Conservation (phyloP, 2,113 vertebrate species). For the Ahaetulla prasina region DNA sequence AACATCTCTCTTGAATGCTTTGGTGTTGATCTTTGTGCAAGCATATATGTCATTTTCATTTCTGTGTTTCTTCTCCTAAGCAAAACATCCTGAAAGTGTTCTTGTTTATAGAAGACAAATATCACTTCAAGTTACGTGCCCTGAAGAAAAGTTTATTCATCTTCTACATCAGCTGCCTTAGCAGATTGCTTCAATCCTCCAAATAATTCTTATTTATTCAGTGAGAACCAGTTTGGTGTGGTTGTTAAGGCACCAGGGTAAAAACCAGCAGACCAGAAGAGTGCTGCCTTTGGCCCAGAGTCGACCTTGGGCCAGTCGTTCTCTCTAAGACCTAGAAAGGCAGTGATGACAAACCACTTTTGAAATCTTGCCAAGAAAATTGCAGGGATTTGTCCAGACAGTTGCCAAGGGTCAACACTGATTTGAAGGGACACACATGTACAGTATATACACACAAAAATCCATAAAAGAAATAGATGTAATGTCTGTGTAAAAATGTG, state of each 20-base stretch:
- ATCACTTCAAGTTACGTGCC: conserved; percentile 40
- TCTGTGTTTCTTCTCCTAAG: conserved; percentile 45
- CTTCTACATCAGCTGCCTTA: conserved; percentile 49
- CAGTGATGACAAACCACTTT: background rate
- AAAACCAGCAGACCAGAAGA: background rate
- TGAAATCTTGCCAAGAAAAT: background rate
- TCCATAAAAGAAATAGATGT: background rate
- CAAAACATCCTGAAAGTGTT: conserved; percentile 48
- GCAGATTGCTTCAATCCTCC: conserved; percentile 48
- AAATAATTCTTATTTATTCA: conserved; percentile 55
- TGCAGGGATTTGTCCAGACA: background rate
- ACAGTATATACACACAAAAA: background rate
- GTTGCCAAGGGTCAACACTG: background rate
- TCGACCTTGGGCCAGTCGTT: background rate
- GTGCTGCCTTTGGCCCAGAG: background rate
- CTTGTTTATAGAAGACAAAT: conserved; percentile 49
- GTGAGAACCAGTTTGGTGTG: conserved; percentile 12
- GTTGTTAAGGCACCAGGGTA: background rate
- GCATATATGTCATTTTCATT: conserved; percentile 10
- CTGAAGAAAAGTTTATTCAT: conserved; percentile 49
- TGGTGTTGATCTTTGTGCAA: background rate
- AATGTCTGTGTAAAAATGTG: background rate
- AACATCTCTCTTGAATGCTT: background rate
- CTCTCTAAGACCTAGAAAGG: background rate
- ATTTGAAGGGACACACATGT: background rate